Evolutionary conservation across 2,797 vertebrate species (phyloP), one percentile per base, ranked within the genome.

Genomic region (Epinephelus malabaricus): DNA sequence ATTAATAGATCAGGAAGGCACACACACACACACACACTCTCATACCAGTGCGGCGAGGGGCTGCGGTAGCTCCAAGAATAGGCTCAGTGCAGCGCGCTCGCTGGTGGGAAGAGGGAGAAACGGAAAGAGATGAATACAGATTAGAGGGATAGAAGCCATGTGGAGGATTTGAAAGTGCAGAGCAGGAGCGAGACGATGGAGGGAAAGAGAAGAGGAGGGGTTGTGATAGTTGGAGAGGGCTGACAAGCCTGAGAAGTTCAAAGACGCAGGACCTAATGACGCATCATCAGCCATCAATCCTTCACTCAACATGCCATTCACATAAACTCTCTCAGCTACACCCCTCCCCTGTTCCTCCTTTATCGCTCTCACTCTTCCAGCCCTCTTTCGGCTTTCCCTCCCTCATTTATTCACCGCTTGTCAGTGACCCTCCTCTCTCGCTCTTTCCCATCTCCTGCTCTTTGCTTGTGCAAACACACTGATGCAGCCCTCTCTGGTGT

Each of bases 11-110:
- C 86, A 63, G 78, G 63, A 79, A 72, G 63, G 54, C 70, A 76
- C 45, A 46, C 82, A 54, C 71, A 80, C 67, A 56, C 69, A 40
- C 69, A 49, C 51, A 46, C 60, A 23, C 55, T 27, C 79, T 14
- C 58, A 34, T 81, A 54, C 67, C 72, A 77, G 81, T 69, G 88
- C 80, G 47, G 79, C 15, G 50, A 72, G 79, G 62, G 86, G 86
- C 78, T 94, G 87, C 80, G 66, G 92, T 79, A 86, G 74, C 88
- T 90, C 93, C 83, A 90, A 86, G 91, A 94, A 92, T 93, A 93
- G 91, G 82, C 74, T 85, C 61, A n/a, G 79, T 84, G 88, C 89
- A 81, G 78, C 11, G 9, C 74, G 81, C 60, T 82, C 76, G 78
- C 85, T 81, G 82, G 45, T 79, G 79, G 85, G 61, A 82, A 77